phyloP scores from a whole-genome alignment of 2,797 vertebrate genomes.

The Aphelocoma californica region DNA sequence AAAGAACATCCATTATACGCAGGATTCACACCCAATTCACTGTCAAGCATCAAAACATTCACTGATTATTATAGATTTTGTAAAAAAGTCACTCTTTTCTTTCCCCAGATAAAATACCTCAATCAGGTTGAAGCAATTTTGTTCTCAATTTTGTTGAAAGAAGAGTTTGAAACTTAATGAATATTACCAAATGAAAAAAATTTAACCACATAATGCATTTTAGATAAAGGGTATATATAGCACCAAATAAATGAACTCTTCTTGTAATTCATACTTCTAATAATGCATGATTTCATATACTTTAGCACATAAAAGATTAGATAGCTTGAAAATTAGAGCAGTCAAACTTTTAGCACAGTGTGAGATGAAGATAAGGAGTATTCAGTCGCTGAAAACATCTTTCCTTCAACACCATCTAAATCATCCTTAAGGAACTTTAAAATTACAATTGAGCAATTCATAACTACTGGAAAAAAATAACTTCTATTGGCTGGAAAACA shows the following conservation, averaged over 20 bases:
- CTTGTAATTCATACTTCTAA: slow-evolving; percentile 30
- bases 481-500: slow-evolving; percentile 38
- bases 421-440: slow-evolving; percentile 44
- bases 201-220: neutral
- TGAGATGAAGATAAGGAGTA: slow-evolving; percentile 49
- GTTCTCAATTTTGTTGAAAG: neutral
- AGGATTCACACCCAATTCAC: neutral
- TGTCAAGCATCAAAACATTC: neutral
- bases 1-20: neutral
- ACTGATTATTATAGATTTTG: neutral
- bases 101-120: neutral
- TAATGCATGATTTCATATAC: slow-evolving; percentile 34
- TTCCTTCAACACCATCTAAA: slow-evolving; percentile 41
- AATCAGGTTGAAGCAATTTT: slow-evolving; percentile 12
- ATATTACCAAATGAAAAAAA: neutral
- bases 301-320: slow-evolving; percentile 53
- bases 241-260: slow-evolving; percentile 30
- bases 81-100: neutral
- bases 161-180: slow-evolving; percentile 12
- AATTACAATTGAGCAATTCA: slow-evolving; percentile 40
- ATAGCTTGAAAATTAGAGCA: slow-evolving; percentile 57
- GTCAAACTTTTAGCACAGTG: slow-evolving; percentile 44
- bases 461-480: slow-evolving; percentile 50
- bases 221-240: slow-evolving; percentile 40
- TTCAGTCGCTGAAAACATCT: slow-evolving; percentile 26